Conservation (phyloP, 2,113 vertebrate species). For the Tautogolabrus adspersus region DNA sequence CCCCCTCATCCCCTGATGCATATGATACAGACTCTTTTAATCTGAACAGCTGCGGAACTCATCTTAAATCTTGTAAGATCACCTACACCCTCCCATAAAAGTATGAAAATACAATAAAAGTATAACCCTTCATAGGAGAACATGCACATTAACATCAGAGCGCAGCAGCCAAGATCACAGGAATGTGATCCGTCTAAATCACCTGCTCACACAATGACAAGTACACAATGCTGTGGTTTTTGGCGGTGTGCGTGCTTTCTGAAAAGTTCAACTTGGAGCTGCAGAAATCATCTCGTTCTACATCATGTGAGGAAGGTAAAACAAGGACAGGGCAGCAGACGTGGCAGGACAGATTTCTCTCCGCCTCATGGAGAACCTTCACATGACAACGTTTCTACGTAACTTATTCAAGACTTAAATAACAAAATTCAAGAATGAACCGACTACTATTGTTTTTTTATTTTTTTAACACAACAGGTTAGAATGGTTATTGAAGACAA, state of each 20-base stretch:
- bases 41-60: constrained; percentile 1
- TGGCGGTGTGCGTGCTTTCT: constrained; percentile 8
- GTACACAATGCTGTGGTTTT: constrained; percentile 21
- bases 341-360: constrained; percentile 22
- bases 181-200: constrained; percentile 11
- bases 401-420: no score
- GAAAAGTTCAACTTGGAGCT: constrained; percentile 4
- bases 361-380: background rate
- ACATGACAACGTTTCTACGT: no score
- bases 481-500: no score
- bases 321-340: constrained; percentile 32
- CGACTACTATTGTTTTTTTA: no score
- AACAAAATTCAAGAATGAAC: no score
- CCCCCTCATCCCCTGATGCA: background rate
- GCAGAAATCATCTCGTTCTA: constrained; percentile 10
- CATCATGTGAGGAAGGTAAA: constrained; percentile 23
- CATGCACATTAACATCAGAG: constrained; percentile 3
- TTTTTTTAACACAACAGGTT: no score
- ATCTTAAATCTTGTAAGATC: background rate
- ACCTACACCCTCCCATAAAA: background rate
- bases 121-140: background rate
- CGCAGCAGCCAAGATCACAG: background rate
- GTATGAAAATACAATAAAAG: background rate
- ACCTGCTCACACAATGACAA: constrained; percentile 27
- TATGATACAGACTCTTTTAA: background rate